phyloP scores from a whole-genome alignment of 2,888 invertebrate species.

The Eretmocerus hayati region DNA sequence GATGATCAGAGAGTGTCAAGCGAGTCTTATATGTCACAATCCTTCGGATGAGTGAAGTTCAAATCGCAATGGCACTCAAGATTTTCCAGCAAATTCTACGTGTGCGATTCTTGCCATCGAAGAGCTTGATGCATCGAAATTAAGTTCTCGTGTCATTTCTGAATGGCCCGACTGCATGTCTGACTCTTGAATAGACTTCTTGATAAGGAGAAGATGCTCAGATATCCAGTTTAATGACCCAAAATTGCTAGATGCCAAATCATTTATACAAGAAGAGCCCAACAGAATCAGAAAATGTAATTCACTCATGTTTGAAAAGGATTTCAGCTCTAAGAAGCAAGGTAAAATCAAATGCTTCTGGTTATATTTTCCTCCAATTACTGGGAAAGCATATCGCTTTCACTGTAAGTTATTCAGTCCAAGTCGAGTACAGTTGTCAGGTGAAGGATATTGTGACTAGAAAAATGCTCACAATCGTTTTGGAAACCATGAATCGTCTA shows the following conservation, averaged over 20 bases:
- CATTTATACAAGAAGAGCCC: constrained; percentile 1
- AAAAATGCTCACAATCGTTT: too few relatives aligned
- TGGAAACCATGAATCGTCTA: too few relatives aligned
- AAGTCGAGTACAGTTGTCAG: constrained; percentile 1
- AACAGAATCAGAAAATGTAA: neutral
- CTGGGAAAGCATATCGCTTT: constrained; percentile 2
- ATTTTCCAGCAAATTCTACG: too few relatives aligned
- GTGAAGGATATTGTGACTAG: neutral
- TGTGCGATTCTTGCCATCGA: too few relatives aligned
- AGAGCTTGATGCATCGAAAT: too few relatives aligned
- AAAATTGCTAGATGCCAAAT: neutral
- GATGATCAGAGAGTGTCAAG: too few relatives aligned
- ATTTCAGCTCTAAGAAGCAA: constrained; percentile 2
- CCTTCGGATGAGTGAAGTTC: too few relatives aligned
- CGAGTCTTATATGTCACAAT: too few relatives aligned
- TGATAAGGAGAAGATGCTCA: neutral
- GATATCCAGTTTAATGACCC: neutral
- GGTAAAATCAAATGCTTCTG: constrained; percentile 2
- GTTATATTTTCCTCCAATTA: constrained; percentile 5
- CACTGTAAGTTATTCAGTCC: neutral
- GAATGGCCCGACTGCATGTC: neutral
- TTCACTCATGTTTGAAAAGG: neutral
- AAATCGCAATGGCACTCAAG: too few relatives aligned
- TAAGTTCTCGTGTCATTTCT: neutral
- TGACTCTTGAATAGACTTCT: neutral